Evolutionary conservation across 2,113 vertebrate genomes (phyloP).

Genomic region (Alligator sinensis): DNA sequence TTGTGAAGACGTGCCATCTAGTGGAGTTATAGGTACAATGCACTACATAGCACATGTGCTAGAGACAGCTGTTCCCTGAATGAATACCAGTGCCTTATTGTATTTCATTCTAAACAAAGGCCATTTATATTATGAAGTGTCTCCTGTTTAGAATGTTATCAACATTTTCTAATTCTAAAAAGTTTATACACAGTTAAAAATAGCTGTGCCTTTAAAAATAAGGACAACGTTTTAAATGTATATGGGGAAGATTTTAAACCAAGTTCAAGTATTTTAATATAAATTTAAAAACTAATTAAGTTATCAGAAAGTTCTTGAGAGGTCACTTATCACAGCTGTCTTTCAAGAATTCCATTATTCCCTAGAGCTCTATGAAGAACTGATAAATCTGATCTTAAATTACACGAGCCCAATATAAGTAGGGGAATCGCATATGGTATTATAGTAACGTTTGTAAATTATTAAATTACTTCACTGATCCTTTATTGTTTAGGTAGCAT

Average conservation of each 20-base stretch:
- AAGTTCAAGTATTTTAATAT: neutral
- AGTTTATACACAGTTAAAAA: neutral
- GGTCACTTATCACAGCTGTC: neutral
- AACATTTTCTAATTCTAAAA: neutral
- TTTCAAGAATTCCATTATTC: neutral
- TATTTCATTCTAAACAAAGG: slow-evolving; percentile 3
- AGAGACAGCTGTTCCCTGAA: neutral
- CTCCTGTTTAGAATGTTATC: neutral
- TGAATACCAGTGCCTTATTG: neutral
- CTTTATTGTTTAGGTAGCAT: neutral
- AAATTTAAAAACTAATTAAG: neutral
- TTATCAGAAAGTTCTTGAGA: neutral
- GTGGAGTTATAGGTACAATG: neutral
- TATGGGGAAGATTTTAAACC: neutral
- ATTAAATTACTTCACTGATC: neutral
- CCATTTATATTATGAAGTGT: neutral
- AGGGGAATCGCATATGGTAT: neutral
- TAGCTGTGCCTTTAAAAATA: neutral
- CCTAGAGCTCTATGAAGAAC: neutral
- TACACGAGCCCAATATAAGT: neutral
- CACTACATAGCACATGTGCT: neutral
- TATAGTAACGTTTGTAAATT: neutral
- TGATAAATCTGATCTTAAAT: neutral
- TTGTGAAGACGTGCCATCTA: slow-evolving; percentile 55
- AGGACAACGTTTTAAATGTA: neutral